Base-by-base conservation (phyloP, 2,797 vertebrate species). In the Enteromius trimaculatus region DNA sequence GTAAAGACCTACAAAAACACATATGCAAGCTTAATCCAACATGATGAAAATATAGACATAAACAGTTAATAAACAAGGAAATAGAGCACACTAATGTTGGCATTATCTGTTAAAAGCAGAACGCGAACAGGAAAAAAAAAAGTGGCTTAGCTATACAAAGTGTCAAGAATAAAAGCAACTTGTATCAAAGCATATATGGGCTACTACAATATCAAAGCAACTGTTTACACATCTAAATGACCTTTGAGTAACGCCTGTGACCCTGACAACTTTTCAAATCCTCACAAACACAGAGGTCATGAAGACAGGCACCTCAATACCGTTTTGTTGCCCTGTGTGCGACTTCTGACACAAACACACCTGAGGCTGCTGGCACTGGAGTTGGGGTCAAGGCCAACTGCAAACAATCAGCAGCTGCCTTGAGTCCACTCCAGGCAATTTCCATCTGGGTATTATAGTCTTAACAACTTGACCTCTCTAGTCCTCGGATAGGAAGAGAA, bases 1-100 rank as follows among this genome's bases (percentile, higher is more conserved):
- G 3, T 88, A 89, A 89, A 77, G 5, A 77, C 65, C 64, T 51
- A 31, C 11, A 84, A 88, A 87, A 91, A 83, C 76, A 79, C 49
- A 88, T 85, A 81, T 89, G 86, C 42, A 84, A 64, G 82, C 90
- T 89, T 89, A 92, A 92, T 89, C 88, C 86, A 65, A 76, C 86
- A 79, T 78, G 44, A 44, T 60, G 16, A 69, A 79, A 87, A 89
- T 85, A 85, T 82, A 76, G 44, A 65, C 66, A 66, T 75, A 55
- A 60, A 44, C 17, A 6, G 51, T 23, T 55, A 82, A 83, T 71
- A 51, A 71, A 60, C 64, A 42, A 68, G 29, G 62, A 66, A 72
- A 47, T 65, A 82, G 55, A 37, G 82, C 10, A 80, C 16, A 47
- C 26, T 55, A 29, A 44, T 72, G 70, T 44, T 64, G 72, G 34